phyloP scores from a whole-genome alignment of 2,888 invertebrate species.

The Erynnis tages region DNA sequence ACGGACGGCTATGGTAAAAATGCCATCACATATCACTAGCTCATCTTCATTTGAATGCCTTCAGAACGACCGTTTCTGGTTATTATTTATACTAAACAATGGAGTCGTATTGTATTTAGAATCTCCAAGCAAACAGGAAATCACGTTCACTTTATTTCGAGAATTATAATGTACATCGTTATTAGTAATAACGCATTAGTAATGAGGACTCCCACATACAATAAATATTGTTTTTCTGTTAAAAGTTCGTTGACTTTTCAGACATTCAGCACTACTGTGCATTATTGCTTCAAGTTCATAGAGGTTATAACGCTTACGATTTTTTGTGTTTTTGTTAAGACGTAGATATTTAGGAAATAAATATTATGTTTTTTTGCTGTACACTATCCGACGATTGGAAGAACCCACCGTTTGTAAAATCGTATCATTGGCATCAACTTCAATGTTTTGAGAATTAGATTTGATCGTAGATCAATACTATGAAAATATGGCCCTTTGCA shows the following conservation, averaged over 20 bases:
- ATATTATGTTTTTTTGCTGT: too few relatives aligned
- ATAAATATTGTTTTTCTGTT: constrained; percentile 27
- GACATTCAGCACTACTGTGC: not conserved
- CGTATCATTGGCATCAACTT: too few relatives aligned
- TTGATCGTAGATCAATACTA: too few relatives aligned
- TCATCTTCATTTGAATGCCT: constrained; percentile 64
- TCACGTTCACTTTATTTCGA: constrained; percentile 64
- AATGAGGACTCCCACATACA: constrained; percentile 28
- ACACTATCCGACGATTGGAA: too few relatives aligned
- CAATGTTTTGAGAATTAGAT: too few relatives aligned
- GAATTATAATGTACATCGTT: constrained; percentile 53
- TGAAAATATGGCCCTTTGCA: too few relatives aligned
- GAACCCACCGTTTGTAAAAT: too few relatives aligned
- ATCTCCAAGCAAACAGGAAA: constrained; percentile 62
- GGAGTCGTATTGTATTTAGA: constrained; percentile 49
- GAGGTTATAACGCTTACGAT: too few relatives aligned
- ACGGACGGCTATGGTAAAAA: constrained; percentile 72
- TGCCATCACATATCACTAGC: constrained; percentile 59
- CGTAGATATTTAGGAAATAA: too few relatives aligned
- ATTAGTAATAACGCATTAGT: constrained; percentile 35
- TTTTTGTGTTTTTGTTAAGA: too few relatives aligned
- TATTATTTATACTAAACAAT: constrained; percentile 70
- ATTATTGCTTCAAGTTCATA: too few relatives aligned
- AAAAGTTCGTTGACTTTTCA: constrained; percentile 37
- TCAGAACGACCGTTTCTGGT: constrained; percentile 64